Conservation (phyloP, 2,113 vertebrate species). For the Salvelinus alpinus region DNA sequence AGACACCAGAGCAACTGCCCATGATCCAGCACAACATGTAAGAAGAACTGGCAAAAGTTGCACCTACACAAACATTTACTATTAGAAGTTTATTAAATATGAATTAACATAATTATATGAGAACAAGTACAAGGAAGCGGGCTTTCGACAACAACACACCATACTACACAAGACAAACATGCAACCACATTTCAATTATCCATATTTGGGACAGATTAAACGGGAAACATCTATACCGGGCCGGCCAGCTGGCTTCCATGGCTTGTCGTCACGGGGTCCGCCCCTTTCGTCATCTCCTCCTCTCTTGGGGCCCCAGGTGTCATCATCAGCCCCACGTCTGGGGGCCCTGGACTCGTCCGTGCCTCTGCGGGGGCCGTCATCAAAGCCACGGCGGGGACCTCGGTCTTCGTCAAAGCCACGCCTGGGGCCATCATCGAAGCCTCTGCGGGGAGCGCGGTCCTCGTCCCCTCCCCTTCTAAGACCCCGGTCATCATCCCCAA, state of each 20-base stretch:
- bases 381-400: conserved; percentile 8
- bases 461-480: conserved; percentile 73
- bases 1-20: not conserved
- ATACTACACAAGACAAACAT: too few species aligned
- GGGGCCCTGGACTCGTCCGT: conserved; percentile 62
- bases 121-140: too few species aligned
- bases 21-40: not conserved
- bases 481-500: conserved; percentile 58
- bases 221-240: conserved; percentile 74
- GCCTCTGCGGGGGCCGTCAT: conserved; percentile 42
- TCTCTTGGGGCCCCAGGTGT: conserved; percentile 57
- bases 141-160: too few species aligned
- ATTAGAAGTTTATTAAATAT: too few species aligned
- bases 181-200: too few species aligned
- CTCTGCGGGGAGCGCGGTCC: conserved; percentile 28
- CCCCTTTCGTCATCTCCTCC: not conserved
- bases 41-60: not conserved
- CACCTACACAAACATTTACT: not conserved
- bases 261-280: conserved; percentile 48
- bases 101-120: too few species aligned
- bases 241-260: conserved; percentile 90
- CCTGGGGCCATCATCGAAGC: conserved; percentile 56
- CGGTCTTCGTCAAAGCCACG: too few species aligned
- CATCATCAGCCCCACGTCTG: conserved; percentile 59
- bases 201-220: too few species aligned